These are phyloP conservation scores for Drosophila suzukii DNA, from an alignment of 1,140 invertebrate genomes.

Conservation along the genomic window DNA sequence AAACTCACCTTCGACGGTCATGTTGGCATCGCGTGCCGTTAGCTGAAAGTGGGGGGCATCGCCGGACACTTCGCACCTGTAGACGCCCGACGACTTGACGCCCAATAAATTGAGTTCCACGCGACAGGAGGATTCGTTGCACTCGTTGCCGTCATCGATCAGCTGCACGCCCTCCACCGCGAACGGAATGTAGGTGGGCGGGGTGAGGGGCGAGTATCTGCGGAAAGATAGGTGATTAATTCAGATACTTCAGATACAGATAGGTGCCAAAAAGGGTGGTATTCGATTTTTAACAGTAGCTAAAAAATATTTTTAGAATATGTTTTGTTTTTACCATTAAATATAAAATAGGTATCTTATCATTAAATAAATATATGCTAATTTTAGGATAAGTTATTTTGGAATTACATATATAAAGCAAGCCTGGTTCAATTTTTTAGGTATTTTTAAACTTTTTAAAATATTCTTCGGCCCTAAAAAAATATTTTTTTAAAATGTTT, in stretches of 20 bases:
- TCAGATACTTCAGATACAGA: no score
- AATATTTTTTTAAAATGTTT: no score
- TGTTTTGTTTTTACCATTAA: no score
- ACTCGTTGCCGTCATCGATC: constrained; percentile 89
- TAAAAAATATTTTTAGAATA: no score
- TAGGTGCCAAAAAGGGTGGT: neutral
- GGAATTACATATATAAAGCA: no score
- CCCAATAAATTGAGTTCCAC: constrained; percentile 86
- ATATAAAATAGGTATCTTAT: no score
- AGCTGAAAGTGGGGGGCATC: constrained; percentile 87
- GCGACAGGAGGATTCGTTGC: constrained; percentile 85
- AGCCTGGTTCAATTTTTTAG: no score
- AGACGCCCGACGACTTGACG: constrained; percentile 85
- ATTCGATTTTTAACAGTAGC: neutral
- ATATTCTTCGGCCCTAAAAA: no score
- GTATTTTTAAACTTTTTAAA: no score
- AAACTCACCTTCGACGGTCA: constrained; percentile 87
- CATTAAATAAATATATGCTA: no score
- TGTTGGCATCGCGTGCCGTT: constrained; percentile 86
- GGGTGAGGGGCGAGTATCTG: constrained; percentile 79
- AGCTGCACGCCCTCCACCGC: constrained; percentile 88
- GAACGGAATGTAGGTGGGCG: constrained; percentile 71
- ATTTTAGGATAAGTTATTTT: no score
- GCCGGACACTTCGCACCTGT: constrained; percentile 87
- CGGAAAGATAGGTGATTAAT: constrained; percentile 9